phyloP scores from a whole-genome alignment of 2,797 vertebrate genomes.

The Epinephelus coioides region DNA sequence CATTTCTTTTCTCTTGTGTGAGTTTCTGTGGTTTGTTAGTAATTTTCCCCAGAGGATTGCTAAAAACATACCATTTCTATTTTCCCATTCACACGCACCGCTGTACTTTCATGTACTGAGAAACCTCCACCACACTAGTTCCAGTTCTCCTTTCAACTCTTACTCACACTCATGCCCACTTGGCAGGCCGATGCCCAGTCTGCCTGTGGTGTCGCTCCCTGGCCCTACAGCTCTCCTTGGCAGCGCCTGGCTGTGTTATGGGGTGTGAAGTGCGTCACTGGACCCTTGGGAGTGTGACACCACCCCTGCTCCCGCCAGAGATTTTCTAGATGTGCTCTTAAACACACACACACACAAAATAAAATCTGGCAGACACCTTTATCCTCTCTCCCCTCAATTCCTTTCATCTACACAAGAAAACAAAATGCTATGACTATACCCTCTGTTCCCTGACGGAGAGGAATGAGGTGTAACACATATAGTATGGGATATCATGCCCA shows the following conservation, averaged over 20 bases:
- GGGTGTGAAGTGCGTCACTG: conserved; percentile 76
- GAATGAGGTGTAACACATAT: no score
- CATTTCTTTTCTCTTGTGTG: not conserved
- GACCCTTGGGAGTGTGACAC: conserved; percentile 44
- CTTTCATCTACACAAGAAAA: conserved; percentile 32
- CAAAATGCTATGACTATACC: no score
- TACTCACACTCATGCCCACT: conserved; percentile 47
- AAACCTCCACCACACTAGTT: conserved; percentile 33
- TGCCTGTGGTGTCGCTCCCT: conserved; percentile 35
- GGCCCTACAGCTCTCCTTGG: conserved; percentile 33
- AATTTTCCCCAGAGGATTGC: conserved; percentile 11
- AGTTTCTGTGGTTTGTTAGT: conserved; percentile 6
- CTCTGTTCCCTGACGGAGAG: no score
- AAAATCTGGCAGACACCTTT: not conserved
- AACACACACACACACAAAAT: conserved; percentile 30
- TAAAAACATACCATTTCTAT: conserved; percentile 16
- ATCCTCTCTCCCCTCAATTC: not conserved
- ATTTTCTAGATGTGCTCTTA: conserved; percentile 44
- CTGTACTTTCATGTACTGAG: conserved; percentile 33
- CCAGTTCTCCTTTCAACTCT: conserved; percentile 57
- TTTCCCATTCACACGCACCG: conserved; percentile 2
- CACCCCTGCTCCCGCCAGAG: conserved; percentile 21
- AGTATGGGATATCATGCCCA: no score
- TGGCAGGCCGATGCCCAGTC: conserved; percentile 23
- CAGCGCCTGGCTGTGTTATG: conserved; percentile 41